Base-by-base conservation (phyloP, 1,140 invertebrate genomes). In the Pissodes strobi region DNA sequence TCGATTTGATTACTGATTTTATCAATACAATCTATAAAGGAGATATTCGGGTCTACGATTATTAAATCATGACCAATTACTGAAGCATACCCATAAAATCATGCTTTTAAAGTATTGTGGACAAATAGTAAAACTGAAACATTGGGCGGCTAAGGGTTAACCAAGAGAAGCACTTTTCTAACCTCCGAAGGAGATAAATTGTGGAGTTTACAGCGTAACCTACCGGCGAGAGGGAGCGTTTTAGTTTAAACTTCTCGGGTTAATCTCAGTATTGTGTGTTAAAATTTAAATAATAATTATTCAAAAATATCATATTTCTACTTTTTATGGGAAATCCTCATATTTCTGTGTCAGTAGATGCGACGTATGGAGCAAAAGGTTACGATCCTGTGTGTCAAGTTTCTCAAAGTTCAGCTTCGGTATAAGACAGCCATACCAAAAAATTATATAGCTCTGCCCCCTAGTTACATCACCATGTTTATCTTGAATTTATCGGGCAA, bases 341-440 rank as follows among this genome's bases (percentile, higher is more conserved):
- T 37, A 95, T 85, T 1, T 84, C 80, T 1, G 88, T 87, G 64
- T 92, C 86, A 65, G 88, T 84, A 17, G 86, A 92, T 0, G 93
- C 90, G 0, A 94, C 90, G 74, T 95, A 93, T 1, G 94, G 94
- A 0, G 95, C 93, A 57, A 96, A 94, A 0, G 93, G 93, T 0
- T 93, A 95, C 0, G 91, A 89, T 0, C 91, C 87, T 57, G 88
- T 81, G 49, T 93, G 79, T 1, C 95, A 80, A 0, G 88, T 85
- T 80, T 96, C 94, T 62, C 88, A 81, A 12, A 95, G 84, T 0
- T 89, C 88, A 0, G 92, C 90, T 80, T 94, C 90, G 0, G 89
- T 91, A 77, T 92, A 95, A 0, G 91, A 70, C 73, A 1, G 81
- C 77, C 72, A 87, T 84, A 67, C 95, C 87, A 25, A 85, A 80